phyloP scores from a whole-genome alignment of 1,140 invertebrate species.

The Scaptomyza graminum region DNA sequence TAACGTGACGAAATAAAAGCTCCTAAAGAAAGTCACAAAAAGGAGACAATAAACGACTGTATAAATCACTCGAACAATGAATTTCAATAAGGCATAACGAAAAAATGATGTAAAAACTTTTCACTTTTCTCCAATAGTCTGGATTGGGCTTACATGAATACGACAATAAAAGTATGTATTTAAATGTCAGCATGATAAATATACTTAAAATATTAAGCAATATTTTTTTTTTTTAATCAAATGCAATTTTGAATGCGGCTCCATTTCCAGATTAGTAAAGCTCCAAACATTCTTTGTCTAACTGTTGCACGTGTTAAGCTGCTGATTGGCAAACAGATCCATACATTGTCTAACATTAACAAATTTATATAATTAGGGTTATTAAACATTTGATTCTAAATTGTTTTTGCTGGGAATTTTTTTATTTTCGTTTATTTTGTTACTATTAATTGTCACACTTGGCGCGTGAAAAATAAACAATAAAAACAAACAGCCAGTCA shows the following conservation, averaged over 20 bases:
- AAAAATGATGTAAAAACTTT: background rate
- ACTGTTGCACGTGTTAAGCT: constrained; percentile 2
- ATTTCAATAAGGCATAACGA: background rate
- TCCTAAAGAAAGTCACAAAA: constrained; percentile 19
- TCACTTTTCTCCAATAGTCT: background rate
- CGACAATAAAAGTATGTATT: background rate
- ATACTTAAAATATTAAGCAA: too few relatives aligned
- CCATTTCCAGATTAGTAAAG: too few relatives aligned
- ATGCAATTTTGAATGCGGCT: too few relatives aligned
- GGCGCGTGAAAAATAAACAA: constrained; percentile 1
- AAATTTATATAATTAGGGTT: constrained; percentile 58
- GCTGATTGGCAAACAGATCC: background rate
- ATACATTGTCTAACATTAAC: constrained; percentile 23
- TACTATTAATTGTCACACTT: constrained; percentile 54
- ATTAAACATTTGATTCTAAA: constrained; percentile 60
- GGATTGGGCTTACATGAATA: background rate
- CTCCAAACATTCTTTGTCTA: too few relatives aligned
- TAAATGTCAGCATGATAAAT: background rate
- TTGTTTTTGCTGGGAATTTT: constrained; percentile 11
- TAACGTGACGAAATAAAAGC: too few relatives aligned
- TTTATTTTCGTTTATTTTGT: background rate
- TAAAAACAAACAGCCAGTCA: constrained; percentile 1
- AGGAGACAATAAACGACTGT: background rate
- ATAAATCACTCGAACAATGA: constrained; percentile 5
- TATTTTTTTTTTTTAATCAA: too few relatives aligned